Percentiles rank a stretch among this genome's conserved stretches.
phyloP scores from a whole-genome alignment of 1,140 invertebrate species.

The Piezodorus guildinii region DNA sequence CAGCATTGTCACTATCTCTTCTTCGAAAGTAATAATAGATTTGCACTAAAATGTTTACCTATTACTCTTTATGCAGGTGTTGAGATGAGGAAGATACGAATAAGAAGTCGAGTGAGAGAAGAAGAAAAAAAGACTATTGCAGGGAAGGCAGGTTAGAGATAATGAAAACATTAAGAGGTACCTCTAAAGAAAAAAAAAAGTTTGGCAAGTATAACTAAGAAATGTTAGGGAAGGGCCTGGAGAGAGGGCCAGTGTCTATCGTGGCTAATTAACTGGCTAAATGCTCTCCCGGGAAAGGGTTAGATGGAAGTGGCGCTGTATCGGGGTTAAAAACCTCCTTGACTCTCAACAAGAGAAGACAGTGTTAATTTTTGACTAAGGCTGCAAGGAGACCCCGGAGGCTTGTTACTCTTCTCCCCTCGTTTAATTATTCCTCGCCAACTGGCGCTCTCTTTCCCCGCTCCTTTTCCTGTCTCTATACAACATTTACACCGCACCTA shows the following conservation, averaged over 20 bases:
- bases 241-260: neutral
- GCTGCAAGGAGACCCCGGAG: neutral
- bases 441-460: neutral
- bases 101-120: no score
- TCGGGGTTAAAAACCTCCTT: neutral
- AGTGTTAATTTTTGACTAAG: constrained; percentile 3
- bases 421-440: constrained; percentile 5
- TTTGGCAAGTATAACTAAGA: neutral
- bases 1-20: no score
- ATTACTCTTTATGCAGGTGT: no score
- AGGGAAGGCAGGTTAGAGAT: neutral
- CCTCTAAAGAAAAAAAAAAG: neutral
- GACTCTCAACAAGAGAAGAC: neutral
- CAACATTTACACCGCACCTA: constrained; percentile 2
- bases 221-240: neutral
- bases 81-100: no score
- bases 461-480: constrained; percentile 4
- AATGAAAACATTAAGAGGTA: neutral
- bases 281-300: neutral
- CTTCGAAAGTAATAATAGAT: no score
- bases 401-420: neutral
- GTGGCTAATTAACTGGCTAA: neutral
- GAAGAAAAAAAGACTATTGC: no score
- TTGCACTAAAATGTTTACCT: no score
- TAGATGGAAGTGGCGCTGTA: neutral